A percentile compares a stretch with the other conserved stretches of the same genome.
phyloP scores from a whole-genome alignment of 23 tunicate genomes.

The Aplidium turbinatum region DNA sequence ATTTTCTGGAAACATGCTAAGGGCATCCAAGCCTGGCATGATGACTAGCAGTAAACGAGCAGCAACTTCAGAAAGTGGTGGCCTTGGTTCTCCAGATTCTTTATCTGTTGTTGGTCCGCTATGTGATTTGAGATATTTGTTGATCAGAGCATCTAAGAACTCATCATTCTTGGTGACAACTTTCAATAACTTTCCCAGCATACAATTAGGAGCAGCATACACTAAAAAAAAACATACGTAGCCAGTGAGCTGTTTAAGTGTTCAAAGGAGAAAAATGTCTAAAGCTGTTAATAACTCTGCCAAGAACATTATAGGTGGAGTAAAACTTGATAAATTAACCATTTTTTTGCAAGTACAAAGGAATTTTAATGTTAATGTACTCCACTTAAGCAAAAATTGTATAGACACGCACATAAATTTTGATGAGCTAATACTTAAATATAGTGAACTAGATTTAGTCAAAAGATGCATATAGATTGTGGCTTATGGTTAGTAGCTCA shows the following conservation, averaged over 20 bases:
- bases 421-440: no score
- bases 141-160: constrained; percentile 38
- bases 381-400: no score
- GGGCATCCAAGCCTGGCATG: constrained; percentile 70
- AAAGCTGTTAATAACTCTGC: no score
- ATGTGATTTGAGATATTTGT: constrained; percentile 37
- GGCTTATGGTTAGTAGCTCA: no score
- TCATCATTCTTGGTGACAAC: constrained; percentile 48
- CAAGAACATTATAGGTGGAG: neutral
- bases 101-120: neutral
- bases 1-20: constrained; percentile 49
- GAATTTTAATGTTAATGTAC: no score
- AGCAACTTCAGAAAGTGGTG: constrained; percentile 38
- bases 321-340: no score
- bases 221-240: constrained; percentile 10
- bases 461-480: no score
- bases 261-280: no score
- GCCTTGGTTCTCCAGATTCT: neutral
- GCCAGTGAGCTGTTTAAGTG: no score
- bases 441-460: no score
- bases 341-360: no score
- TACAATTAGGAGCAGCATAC: constrained; percentile 46
- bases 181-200: constrained; percentile 49
- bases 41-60: constrained; percentile 56
- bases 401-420: no score